Base-by-base conservation (phyloP, 2,888 invertebrate species). In the Archips crataeganus region DNA sequence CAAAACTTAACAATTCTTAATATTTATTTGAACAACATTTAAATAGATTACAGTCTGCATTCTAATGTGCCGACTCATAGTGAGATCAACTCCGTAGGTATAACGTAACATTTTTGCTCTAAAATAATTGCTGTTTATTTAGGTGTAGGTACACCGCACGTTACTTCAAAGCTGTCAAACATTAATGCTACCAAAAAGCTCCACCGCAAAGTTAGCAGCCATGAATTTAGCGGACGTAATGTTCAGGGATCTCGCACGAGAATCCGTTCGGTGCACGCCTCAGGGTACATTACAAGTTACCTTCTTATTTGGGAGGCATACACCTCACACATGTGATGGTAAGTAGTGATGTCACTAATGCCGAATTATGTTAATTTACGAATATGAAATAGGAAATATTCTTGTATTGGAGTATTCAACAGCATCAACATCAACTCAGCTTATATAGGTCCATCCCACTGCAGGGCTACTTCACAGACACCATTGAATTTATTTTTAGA, bases 111-210 rank as follows among this genome's bases (percentile, higher is more conserved):
- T 32, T 57, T 57, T 57, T 57, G 32, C 32, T 32, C 57, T 32
- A 1, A 54, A 54, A 23, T 54, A 54, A 6, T 51, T 51, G n/a
- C 57, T 57, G 57, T 57, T 57, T 57, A 57, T 63, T 63, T 63
- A 45, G 45, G 63, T 42, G 15, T 32, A 10, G 10, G 11, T 11
- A 57, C 10, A 23, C 57, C 11, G 11, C 11, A 57, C 57, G 2
- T 57, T 11, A 32, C 57, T 62, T 69, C 69, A 51, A 62, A 69
- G 61, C 54, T 42, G 70, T 57, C 51, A 57, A 70, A 65, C 64
- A 71, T 49, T 39, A 59, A 59, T 36, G 59, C 59, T 13, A 49
- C 47, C 39, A 65, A 64, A 36, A 49, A 57, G 59, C 57, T 64
- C 15, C 67, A n/a, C 32, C 39, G 49, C 62, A 45, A 51, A 62